Evolutionary conservation across 2,888 invertebrate species (phyloP).

Genomic region (Acheta domesticus): DNA sequence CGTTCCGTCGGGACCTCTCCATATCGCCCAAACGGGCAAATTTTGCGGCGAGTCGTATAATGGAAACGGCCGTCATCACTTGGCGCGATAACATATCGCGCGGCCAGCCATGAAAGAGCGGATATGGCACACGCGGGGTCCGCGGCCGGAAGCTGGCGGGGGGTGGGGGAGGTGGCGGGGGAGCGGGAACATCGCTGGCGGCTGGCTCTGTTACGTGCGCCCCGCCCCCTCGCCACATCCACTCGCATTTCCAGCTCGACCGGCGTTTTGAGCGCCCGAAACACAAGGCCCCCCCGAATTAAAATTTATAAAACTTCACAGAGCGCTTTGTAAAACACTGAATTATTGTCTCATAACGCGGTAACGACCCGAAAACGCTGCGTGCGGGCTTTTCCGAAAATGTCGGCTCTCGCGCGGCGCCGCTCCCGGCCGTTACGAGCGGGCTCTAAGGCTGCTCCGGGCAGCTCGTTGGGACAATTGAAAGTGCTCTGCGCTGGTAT

Average conservation of each 20-base stretch:
- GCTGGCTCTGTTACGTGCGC: too few species aligned
- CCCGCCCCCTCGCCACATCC: too few species aligned
- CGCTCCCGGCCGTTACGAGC: too few species aligned
- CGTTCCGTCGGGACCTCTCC: neutral
- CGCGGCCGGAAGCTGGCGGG: neutral
- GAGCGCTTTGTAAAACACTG: neutral
- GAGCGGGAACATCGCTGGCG: too few species aligned
- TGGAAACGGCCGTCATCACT: neutral
- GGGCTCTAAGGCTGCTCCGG: too few species aligned
- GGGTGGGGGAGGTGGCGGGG: neutral
- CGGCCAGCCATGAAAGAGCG: neutral
- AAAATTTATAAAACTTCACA: neutral
- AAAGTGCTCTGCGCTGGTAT: too few species aligned
- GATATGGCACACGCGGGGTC: neutral
- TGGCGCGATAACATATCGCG: neutral
- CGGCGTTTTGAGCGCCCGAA: neutral
- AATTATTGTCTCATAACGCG: conserved; percentile 18
- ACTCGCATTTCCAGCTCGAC: neutral
- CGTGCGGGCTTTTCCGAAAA: too few species aligned
- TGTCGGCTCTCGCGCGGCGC: too few species aligned
- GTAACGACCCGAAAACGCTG: neutral
- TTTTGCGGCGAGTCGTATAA: conserved; percentile 18
- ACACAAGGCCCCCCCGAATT: neutral
- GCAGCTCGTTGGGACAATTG: too few species aligned
- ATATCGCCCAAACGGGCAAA: neutral